A percentile compares a stretch with the other conserved stretches of the same genome.
These are phyloP conservation scores for Dryobota labecula DNA, from an alignment of 2,888 invertebrate genomes.

Conservation along the genomic window DNA sequence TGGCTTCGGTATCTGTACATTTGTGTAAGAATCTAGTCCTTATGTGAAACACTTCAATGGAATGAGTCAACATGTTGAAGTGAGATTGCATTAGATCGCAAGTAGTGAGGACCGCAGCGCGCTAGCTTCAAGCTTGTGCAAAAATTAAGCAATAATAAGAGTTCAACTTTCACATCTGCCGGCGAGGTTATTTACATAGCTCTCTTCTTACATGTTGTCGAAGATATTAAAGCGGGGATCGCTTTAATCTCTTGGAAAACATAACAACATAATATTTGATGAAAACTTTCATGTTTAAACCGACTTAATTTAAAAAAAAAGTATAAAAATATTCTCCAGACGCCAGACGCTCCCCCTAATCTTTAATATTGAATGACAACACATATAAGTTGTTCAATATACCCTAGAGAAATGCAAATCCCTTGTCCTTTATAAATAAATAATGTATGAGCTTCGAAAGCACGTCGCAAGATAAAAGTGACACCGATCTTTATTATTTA, in stretches of 20 bases:
- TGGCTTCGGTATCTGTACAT: not conserved
- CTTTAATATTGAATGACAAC: conserved; percentile 85
- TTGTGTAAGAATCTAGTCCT: not conserved
- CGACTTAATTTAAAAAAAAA: conserved; percentile 73
- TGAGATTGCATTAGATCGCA: not conserved
- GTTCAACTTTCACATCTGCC: conserved; percentile 32
- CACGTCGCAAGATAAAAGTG: conserved; percentile 61
- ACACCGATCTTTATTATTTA: conserved; percentile 65
- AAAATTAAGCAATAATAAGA: conserved; percentile 35
- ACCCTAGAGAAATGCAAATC: conserved; percentile 82
- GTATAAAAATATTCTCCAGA: conserved; percentile 72
- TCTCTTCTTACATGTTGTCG: no score
- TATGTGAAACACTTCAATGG: not conserved
- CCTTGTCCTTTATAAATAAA: conserved; percentile 78
- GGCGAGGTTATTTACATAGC: conserved; percentile 29
- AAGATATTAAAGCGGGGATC: no score
- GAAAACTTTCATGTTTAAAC: conserved; percentile 72
- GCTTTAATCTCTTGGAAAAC: conserved; percentile 43
- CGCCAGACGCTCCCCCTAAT: conserved; percentile 68
- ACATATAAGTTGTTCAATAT: conserved; percentile 86
- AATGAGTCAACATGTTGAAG: conserved; percentile 5
- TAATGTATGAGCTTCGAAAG: conserved; percentile 77
- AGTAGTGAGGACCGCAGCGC: not conserved
- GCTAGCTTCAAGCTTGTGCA: not conserved
- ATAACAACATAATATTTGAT: conserved; percentile 70